Percentiles rank a stretch among this genome's conserved stretches.
These are phyloP conservation scores for Brachyopa scutellaris DNA, from an alignment of 2,888 invertebrate genomes.

Conservation along the genomic window DNA sequence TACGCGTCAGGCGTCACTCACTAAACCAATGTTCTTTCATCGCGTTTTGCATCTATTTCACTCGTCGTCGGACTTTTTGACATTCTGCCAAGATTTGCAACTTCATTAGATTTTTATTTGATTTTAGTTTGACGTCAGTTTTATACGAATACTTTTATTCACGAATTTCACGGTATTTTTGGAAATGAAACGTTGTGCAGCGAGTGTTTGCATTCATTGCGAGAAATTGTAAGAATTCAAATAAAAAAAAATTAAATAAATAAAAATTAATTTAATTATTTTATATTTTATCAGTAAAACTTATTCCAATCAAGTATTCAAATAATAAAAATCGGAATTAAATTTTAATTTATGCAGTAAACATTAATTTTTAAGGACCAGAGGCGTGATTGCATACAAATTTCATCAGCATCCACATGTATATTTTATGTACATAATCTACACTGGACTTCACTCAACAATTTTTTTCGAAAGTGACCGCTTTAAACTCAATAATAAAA, in stretches of 20 bases:
- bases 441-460: too few relatives aligned
- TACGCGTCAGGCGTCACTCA: conserved; percentile 18
- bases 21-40: conserved; percentile 6
- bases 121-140: too few relatives aligned
- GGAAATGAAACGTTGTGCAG: not conserved
- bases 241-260: too few relatives aligned
- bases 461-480: too few relatives aligned
- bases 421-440: too few relatives aligned
- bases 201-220: not conserved
- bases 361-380: not conserved
- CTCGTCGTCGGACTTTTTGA: conserved; percentile 15
- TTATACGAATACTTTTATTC: too few relatives aligned
- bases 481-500: too few relatives aligned
- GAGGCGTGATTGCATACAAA: too few relatives aligned
- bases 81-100: conserved; percentile 19
- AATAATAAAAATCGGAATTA: not conserved
- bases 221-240: not conserved
- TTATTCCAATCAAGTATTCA: not conserved
- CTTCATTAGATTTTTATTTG: conserved; percentile 32
- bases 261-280: not conserved
- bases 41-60: conserved; percentile 22
- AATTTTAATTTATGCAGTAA: not conserved
- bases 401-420: too few relatives aligned
- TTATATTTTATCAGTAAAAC: not conserved
- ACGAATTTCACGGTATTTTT: too few relatives aligned